Percentiles rank a stretch among this genome's conserved stretches.
These are phyloP conservation scores for Rotaria magnacalcarata DNA, from an alignment of 2,888 invertebrate species.

Conservation along the genomic window DNA sequence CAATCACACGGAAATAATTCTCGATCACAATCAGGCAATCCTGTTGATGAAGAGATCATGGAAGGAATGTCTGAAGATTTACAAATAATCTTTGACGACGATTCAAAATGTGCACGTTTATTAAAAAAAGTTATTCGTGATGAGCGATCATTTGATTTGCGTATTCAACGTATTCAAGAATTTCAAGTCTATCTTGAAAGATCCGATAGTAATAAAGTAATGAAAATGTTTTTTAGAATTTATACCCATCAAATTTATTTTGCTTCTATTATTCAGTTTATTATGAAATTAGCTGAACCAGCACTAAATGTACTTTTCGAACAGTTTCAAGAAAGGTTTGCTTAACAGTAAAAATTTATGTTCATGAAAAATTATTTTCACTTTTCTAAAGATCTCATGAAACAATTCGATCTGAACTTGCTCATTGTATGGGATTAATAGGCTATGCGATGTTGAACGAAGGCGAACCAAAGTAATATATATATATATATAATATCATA, in stretches of 20 bases:
- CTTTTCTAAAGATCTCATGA: background rate
- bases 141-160: slow-evolving; percentile 40
- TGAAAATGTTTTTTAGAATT: background rate
- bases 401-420: slow-evolving; percentile 7
- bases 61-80: slow-evolving; percentile 36
- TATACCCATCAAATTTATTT: background rate
- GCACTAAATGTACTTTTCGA: slow-evolving; percentile 38
- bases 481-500: too few species aligned
- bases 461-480: background rate
- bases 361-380: background rate
- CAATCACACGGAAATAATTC: background rate
- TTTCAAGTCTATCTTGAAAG: slow-evolving; percentile 42
- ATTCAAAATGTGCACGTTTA: slow-evolving; percentile 44
- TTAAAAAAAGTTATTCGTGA: slow-evolving; percentile 43
- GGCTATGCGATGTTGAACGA: background rate
- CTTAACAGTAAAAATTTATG: background rate
- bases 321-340: slow-evolving; percentile 13
- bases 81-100: slow-evolving; percentile 39
- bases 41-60: background rate
- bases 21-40: background rate
- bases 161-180: slow-evolving; percentile 38
- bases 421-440: slow-evolving; percentile 15
- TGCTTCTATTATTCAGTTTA: background rate
- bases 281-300: slow-evolving; percentile 38
- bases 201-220: slow-evolving; percentile 41